Base-by-base conservation (phyloP, 2,113 vertebrate genomes). In the Myanophis thanlyinensis region DNA sequence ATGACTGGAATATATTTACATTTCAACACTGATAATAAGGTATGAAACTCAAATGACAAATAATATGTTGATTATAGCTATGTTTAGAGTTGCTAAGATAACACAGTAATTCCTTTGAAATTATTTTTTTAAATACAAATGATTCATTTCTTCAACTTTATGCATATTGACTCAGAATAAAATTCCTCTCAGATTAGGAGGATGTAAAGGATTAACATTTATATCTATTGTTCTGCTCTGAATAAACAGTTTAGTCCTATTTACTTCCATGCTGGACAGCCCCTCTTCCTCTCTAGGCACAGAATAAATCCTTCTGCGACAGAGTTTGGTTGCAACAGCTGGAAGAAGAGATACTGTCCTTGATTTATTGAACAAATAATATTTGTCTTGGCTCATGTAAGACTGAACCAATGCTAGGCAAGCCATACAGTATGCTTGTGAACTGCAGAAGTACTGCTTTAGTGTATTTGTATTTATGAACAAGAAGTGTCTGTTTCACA, bases 1-100 rank as follows among this genome's bases (percentile, higher is more conserved):
- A 9, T 73, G 51, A 73, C 91, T 59, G 4, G 49, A 80, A 80
- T 3, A 18, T 73, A 89, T 92, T 84, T 92, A 80, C 87, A 92
- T 84, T 92, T 89, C 87, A 92, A 89, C 54, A 80, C 56, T 92
- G 54, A 88, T 88, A 89, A 88, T 87, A 88, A 80, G 73, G 40
- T 47, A 51, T 92, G 91, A 53, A 13, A 67, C 67, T 35, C 52
- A 92, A 44, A 92, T 73, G 91, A 3, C 46, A 93, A 86, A 94
- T 90, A 80, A 35, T 93, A 90, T 88, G 0, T 0, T 25, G 5
- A 73, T 5, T 5, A 44, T 85, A 2, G 48, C 73, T 73, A n/a
- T 27, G 15, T 85, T 27, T 62, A 11, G 0, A 2, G 85, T 87
- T 67, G 54, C 54, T 46, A 46, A 90, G 84, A 87, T 86, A 12